Evolutionary conservation across 2,888 invertebrate genomes (phyloP).

Genomic region (Zygaena filipendulae): DNA sequence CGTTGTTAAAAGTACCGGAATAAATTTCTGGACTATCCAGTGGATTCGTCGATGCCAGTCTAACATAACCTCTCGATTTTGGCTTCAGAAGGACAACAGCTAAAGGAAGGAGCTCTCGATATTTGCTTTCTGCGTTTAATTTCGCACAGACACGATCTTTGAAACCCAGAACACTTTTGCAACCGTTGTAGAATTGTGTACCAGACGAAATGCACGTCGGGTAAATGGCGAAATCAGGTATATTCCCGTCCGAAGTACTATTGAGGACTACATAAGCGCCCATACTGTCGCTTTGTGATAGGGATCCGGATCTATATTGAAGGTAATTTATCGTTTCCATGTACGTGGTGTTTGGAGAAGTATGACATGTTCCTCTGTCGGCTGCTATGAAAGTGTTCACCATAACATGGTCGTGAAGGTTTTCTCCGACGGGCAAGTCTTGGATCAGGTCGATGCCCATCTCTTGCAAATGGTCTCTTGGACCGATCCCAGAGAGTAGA

Average conservation of each 20-base stretch:
- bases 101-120: slow-evolving; percentile 32
- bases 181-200: slow-evolving; percentile 24
- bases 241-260: slow-evolving; percentile 17
- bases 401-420: slow-evolving; percentile 47
- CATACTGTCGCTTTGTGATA: slow-evolving; percentile 32
- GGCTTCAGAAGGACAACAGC: slow-evolving; percentile 44
- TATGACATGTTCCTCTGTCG: slow-evolving; percentile 34
- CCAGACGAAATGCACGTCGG: slow-evolving; percentile 32
- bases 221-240: slow-evolving; percentile 45
- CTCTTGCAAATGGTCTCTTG: slow-evolving; percentile 27
- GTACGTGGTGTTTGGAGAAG: slow-evolving; percentile 17
- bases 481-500: slow-evolving; percentile 45
- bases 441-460: slow-evolving; percentile 27
- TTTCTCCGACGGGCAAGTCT: slow-evolving; percentile 44
- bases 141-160: slow-evolving; percentile 27
- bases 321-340: slow-evolving; percentile 38
- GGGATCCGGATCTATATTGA: slow-evolving; percentile 31
- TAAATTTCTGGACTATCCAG: slow-evolving; percentile 34
- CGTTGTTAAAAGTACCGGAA: slow-evolving; percentile 36
- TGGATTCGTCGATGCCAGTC: slow-evolving; percentile 28
- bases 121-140: slow-evolving; percentile 24
- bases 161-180: slow-evolving; percentile 29
- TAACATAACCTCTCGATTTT: slow-evolving; percentile 37
- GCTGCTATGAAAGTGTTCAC: slow-evolving; percentile 32
- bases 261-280: slow-evolving; percentile 33